Conservation (phyloP, 2,797 vertebrate species). For the Platyrinchus mystaceus region DNA sequence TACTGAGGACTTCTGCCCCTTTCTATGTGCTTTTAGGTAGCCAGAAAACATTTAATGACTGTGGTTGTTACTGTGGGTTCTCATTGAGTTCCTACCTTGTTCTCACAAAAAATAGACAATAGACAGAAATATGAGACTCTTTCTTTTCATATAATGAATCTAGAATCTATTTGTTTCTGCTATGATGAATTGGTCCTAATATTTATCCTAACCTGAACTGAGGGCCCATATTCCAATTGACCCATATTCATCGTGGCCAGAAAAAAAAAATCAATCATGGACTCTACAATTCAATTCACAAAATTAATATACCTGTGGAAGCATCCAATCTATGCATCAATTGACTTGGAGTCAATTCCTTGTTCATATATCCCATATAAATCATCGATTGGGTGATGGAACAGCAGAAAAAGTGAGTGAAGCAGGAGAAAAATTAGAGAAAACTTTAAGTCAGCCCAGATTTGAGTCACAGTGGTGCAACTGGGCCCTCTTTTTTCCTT, state of each 20-base stretch:
- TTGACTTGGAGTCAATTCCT: background rate
- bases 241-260: background rate
- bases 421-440: background rate
- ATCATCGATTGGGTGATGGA: background rate
- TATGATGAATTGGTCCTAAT: background rate
- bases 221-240: background rate
- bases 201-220: background rate
- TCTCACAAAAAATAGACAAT: background rate
- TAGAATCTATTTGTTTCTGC: background rate
- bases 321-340: background rate
- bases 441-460: background rate
- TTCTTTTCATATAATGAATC: background rate
- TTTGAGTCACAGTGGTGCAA: background rate
- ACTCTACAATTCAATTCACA: background rate
- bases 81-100: background rate
- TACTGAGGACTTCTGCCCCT: constrained; percentile 37
- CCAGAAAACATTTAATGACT: constrained; percentile 1
- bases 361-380: background rate
- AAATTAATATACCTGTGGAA: background rate
- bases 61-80: background rate
- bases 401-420: background rate
- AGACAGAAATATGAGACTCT: background rate
- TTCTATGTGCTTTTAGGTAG: background rate
- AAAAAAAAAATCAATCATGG: background rate
- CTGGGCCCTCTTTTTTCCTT: background rate